These are phyloP conservation scores for Crossaster papposus DNA, from an alignment of 53 echinoderm and acorn worm genomes.

Conservation along the genomic window DNA sequence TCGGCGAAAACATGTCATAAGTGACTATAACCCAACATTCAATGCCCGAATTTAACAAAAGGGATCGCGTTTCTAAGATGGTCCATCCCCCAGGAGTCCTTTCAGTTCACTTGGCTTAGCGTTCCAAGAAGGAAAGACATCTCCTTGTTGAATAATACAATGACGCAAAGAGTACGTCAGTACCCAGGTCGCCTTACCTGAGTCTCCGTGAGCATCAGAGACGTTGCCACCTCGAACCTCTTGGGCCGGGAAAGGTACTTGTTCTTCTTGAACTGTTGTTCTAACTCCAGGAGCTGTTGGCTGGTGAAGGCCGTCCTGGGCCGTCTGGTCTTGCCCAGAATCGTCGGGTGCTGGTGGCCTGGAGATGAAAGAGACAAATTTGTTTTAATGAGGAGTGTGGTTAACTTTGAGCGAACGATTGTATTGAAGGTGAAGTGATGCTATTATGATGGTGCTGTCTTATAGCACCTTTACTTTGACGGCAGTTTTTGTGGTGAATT, in stretches of 20 bases:
- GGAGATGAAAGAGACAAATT: neutral
- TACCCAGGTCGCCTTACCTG: slow-evolving; percentile 74
- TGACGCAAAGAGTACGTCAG: slow-evolving; percentile 50
- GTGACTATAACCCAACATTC: slow-evolving; percentile 33
- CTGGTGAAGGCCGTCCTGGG: slow-evolving; percentile 98
- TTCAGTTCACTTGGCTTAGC: slow-evolving; percentile 8
- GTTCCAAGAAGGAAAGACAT: slow-evolving; percentile 8
- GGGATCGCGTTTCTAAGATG: slow-evolving; percentile 28
- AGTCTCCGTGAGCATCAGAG: slow-evolving; percentile 97
- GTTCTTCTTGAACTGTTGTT: slow-evolving; percentile 95
- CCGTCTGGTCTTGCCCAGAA: slow-evolving; percentile 92
- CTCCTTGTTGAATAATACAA: neutral
- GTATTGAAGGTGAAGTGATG: too few species aligned
- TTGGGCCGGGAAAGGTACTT: slow-evolving; percentile 97
- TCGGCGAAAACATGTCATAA: slow-evolving; percentile 40
- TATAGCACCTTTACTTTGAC: too few species aligned
- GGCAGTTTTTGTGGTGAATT: neutral
- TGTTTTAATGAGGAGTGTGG: neutral
- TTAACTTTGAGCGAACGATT: neutral
- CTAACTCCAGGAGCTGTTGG: slow-evolving; percentile 89
- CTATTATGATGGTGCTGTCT: too few species aligned
- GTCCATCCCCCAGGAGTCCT: neutral
- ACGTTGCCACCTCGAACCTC: slow-evolving; percentile 97
- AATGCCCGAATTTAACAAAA: slow-evolving; percentile 34
- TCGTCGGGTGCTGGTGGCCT: slow-evolving; percentile 90